Evolutionary conservation across 2,797 vertebrate species (phyloP), one percentile per base, ranked within the genome.

Genomic region (Gouania willdenowi): DNA sequence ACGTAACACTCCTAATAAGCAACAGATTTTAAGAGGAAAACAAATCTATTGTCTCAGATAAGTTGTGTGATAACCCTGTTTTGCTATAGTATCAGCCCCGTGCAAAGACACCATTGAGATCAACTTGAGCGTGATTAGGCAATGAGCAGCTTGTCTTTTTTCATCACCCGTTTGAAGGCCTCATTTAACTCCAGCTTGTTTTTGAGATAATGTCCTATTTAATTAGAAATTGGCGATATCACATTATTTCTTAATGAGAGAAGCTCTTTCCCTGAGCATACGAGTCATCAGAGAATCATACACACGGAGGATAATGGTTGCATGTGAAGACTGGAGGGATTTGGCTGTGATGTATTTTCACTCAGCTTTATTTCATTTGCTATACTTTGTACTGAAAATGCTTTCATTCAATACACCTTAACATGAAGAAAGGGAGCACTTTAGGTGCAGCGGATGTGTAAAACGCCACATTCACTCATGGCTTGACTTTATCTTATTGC

Each of bases 191-290:
- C 59, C 78, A 76, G 81, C 79, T 78, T 79, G 87, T 84, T 85
- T 87, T 87, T 80, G 83, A 90, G 89, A 90, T 92, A 92, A 89
- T 91, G 92, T 92, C 83, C 81, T 92, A 92, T 95, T 88, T 88
- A 86, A 89, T 88, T 95, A 93, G 88, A 91, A 92, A 90, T 88
- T 78, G 89, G 86, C 91, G 86, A 90, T 89, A 84, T 79, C 73
- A 55, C 82, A 83, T 87, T 83, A 84, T 85, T 85, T 84, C 85
- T 86, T 89, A 88, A 89, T 88, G 85, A 87, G 82, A 79, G 56
- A 73, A 77, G 61, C 77, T 81, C 81, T 87, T 89, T 85, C 74
- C 56, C 68, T 63, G 64, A 58, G 65, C 69, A 39, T 67, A 75
- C 46, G 77, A 83, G 81, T 71, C 74, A 73, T 83, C 70, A 25